Evolutionary conservation across 2,888 invertebrate genomes (phyloP).

Genomic region (Rhagonycha fulva): DNA sequence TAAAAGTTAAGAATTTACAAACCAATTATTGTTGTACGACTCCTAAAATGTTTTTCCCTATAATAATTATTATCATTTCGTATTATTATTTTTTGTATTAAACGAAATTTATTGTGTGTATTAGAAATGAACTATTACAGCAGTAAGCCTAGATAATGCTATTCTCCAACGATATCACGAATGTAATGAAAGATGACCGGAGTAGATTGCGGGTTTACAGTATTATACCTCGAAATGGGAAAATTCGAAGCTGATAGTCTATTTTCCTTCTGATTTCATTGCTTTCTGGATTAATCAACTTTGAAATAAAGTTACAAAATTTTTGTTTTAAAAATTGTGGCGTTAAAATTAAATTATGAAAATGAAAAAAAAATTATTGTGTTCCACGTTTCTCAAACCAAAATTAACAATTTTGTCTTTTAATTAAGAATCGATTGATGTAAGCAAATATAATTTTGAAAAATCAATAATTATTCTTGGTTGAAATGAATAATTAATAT

Average conservation of each 20-base stretch:
- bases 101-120: neutral
- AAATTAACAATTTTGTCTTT: slow-evolving; percentile 1
- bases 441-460: slow-evolving; percentile 16
- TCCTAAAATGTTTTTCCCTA: neutral
- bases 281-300: slow-evolving; percentile 47
- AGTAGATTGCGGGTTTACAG: slow-evolving; percentile 49
- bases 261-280: slow-evolving; percentile 50
- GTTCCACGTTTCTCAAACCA: neutral
- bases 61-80: neutral
- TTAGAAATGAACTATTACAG: neutral
- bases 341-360: too few species aligned
- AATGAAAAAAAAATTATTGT: neutral
- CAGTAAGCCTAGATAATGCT: slow-evolving; percentile 18
- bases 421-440: slow-evolving; percentile 7
- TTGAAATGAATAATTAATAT: slow-evolving; percentile 30
- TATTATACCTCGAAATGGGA: slow-evolving; percentile 46
- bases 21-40: neutral
- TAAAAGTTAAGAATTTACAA: neutral
- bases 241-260: slow-evolving; percentile 47
- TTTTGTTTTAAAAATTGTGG: neutral
- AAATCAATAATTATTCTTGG: slow-evolving; percentile 22
- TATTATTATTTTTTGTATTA: neutral
- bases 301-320: neutral
- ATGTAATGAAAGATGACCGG: slow-evolving; percentile 49
- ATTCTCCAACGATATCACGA: slow-evolving; percentile 37